Percentiles rank a stretch among this genome's conserved stretches.
phyloP scores from a whole-genome alignment of 1,140 invertebrate genomes.

The Trachelipus rathkii region DNA sequence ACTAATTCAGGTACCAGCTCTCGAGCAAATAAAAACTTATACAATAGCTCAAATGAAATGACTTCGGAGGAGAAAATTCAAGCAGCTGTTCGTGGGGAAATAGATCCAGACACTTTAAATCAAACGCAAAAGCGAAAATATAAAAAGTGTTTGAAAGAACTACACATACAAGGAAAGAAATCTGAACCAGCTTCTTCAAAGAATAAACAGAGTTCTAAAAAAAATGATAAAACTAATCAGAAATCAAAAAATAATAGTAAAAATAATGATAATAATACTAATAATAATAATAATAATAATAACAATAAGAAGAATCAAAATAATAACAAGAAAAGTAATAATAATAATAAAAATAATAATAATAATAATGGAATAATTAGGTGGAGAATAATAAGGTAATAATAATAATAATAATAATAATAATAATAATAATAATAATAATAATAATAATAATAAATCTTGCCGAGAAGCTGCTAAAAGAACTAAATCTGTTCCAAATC shows the following conservation, averaged over 20 bases:
- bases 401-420: too few species aligned
- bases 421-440: too few species aligned
- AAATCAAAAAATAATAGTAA: neutral
- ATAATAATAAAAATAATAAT: too few species aligned
- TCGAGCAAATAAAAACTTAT: too few species aligned
- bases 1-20: neutral
- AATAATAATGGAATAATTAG: too few species aligned
- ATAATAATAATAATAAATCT: too few species aligned
- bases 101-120: slow-evolving; percentile 39
- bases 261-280: neutral
- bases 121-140: slow-evolving; percentile 43
- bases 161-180: slow-evolving; percentile 32
- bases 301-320: neutral
- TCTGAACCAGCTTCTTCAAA: slow-evolving; percentile 22
- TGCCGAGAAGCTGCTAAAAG: too few species aligned
- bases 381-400: too few species aligned
- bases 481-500: too few species aligned
- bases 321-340: too few species aligned
- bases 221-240: neutral
- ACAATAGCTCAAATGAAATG: slow-evolving; percentile 21
- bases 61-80: slow-evolving; percentile 40
- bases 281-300: too few species aligned
- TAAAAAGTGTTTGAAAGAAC: slow-evolving; percentile 39
- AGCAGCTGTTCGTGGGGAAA: slow-evolving; percentile 37
- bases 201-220: neutral